Conservation (phyloP, 2,888 invertebrate genomes). For the Hydrotaea diabolus region DNA sequence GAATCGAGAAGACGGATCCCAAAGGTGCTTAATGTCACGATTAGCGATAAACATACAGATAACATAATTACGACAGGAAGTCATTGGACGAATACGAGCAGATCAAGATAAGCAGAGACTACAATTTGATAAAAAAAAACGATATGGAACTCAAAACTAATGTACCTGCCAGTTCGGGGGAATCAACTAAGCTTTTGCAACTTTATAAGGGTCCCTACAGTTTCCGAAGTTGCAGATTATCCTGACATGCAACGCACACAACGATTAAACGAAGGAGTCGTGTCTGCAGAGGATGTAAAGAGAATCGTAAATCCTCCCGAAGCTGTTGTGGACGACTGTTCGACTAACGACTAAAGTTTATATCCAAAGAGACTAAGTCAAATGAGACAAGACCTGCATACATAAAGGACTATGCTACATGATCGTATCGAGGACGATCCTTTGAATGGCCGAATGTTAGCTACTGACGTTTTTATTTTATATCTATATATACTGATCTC, state of each 20-base stretch:
- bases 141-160: not conserved
- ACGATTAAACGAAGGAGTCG: slow-evolving; percentile 27
- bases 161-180: not conserved
- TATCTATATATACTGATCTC: too few relatives aligned
- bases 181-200: slow-evolving; percentile 34
- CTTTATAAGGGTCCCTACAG: slow-evolving; percentile 32
- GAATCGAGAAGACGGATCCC: slow-evolving; percentile 48
- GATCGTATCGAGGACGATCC: not conserved
- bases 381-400: not conserved
- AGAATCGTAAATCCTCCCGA: too few relatives aligned
- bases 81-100: too few relatives aligned
- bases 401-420: not conserved
- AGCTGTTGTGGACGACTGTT: too few relatives aligned
- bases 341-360: too few relatives aligned
- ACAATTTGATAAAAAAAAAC: not conserved
- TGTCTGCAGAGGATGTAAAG: slow-evolving; percentile 17
- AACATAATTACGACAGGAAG: too few relatives aligned
- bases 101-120: not conserved
- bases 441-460: not conserved
- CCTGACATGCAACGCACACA: slow-evolving; percentile 24
- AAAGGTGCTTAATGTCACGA: slow-evolving; percentile 15
- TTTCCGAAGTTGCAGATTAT: slow-evolving; percentile 19
- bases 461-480: not conserved
- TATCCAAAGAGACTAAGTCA: not conserved
- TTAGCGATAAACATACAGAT: too few relatives aligned